Percentiles rank a stretch among this genome's conserved stretches.
These are phyloP conservation scores for Chrysomela aeneicollis DNA, from an alignment of 2,888 invertebrate species.

Conservation along the genomic window DNA sequence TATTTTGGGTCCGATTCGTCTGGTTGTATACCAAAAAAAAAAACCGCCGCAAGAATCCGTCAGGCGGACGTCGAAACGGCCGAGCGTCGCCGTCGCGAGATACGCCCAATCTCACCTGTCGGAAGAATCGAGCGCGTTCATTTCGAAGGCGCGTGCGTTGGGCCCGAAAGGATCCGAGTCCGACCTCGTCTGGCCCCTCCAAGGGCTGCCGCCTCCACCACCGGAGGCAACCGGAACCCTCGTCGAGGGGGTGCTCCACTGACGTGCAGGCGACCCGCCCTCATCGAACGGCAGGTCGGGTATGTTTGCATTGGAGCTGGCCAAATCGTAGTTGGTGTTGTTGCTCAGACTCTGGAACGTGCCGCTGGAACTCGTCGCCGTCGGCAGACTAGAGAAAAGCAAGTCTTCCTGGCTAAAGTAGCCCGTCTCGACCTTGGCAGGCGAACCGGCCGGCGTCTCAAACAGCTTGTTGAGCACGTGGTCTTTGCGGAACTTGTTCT, in stretches of 20 bases:
- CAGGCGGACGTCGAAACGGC: too few species aligned
- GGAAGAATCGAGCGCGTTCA: not conserved
- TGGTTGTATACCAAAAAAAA: too few species aligned
- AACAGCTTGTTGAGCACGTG: conserved; percentile 64
- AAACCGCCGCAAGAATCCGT: too few species aligned
- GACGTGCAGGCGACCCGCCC: not conserved
- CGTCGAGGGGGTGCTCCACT: too few species aligned
- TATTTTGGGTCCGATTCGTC: too few species aligned
- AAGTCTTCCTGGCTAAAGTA: conserved; percentile 49
- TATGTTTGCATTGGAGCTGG: conserved; percentile 50
- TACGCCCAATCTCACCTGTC: not conserved
- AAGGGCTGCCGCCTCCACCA: too few species aligned
- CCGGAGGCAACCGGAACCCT: too few species aligned
- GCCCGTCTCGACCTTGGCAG: too few species aligned
- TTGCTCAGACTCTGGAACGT: conserved; percentile 52
- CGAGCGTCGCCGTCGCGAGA: too few species aligned
- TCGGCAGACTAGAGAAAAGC: conserved; percentile 49
- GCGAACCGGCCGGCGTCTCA: too few species aligned
- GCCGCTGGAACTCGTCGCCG: conserved; percentile 42
- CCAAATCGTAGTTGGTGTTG: conserved; percentile 49
- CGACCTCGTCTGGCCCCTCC: not conserved
- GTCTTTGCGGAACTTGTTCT: conserved; percentile 61
- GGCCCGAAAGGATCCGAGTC: not conserved
- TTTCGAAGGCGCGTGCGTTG: not conserved
- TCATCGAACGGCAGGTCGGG: conserved; percentile 52